Evolutionary conservation across 2,113 vertebrate species (phyloP), one percentile per base, ranked within the genome.

Genomic region (Trematocara nigrifrons): DNA sequence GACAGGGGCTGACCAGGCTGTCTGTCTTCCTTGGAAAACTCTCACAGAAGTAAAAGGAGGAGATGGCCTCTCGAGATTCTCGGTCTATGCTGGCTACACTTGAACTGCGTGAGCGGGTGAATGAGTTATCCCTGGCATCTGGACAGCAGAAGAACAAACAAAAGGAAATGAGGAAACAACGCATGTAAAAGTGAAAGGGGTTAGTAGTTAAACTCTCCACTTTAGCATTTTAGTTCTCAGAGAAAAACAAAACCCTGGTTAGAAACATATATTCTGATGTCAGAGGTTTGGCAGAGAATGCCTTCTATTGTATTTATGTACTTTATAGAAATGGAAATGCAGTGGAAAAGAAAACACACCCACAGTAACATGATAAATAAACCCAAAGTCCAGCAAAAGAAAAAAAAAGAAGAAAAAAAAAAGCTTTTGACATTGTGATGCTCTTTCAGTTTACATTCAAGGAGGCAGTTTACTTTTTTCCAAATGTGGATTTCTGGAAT

Each of bases 11-110:
- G 52, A 96, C 91, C 1, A 92, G 82, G 0, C 91, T 92, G 66
- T 99, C 98, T 0, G 95, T 88, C 94, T 98, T 99, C 89, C 97
- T 97, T 18, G 97, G 97, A 85, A 97, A 97, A 35, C 97, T 98
- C 94, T 99, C 98, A 87, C 97, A 97, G 87, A 99, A 99, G 93
- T 97, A 96, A 86, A 99, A 97, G 91, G 98, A 96, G 85, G 98
- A 98, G 95, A 99, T 97, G 45, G 97, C 97, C 94, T 99, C 98
- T 0, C 98, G 97, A 29, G 98, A 97, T 90, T 99, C 99, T 85
- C 98, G 95, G 90, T 99, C 99, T 89, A 99, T 98, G 95, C 99
- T 99, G 93, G 97, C 97, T 80, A 99, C 98, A 66, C 98, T 99
- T 61, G 99, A 99, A 91, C 98, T 99, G 83, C 98, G 96, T 1